These are phyloP conservation scores for Drosophila kambysellisi DNA, from an alignment of 2,888 invertebrate genomes.

Conservation along the genomic window DNA sequence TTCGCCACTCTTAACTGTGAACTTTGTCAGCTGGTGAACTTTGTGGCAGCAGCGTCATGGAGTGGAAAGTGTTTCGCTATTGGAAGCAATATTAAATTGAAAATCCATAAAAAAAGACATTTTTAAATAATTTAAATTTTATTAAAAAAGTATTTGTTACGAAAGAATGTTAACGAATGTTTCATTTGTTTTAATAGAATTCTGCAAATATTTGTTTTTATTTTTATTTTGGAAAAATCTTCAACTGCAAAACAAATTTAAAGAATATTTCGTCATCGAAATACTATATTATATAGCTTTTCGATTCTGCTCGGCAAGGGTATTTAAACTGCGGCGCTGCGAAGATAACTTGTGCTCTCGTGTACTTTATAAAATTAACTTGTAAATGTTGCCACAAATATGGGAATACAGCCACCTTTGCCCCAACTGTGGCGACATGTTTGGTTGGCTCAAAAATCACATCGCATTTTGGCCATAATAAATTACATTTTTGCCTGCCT, in stretches of 20 bases:
- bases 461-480: constrained; percentile 64
- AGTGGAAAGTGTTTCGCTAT: background rate
- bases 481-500: constrained; percentile 66
- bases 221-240: too few relatives aligned
- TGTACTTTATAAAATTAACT: background rate
- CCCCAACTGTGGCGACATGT: constrained; percentile 17
- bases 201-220: background rate
- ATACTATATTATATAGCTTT: background rate
- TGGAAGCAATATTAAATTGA: background rate
- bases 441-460: constrained; percentile 47
- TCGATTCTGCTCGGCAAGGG: background rate
- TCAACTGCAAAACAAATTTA: background rate
- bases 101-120: background rate
- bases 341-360: background rate
- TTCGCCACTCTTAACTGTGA: constrained; percentile 22
- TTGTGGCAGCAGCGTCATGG: background rate
- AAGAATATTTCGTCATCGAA: background rate
- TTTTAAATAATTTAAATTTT: background rate
- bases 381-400: background rate
- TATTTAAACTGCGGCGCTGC: too few relatives aligned
- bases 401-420: background rate
- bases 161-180: background rate
- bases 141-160: background rate
- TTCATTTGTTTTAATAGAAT: background rate
- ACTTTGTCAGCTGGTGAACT: constrained; percentile 47